Percentiles rank a stretch among this genome's conserved stretches.
phyloP scores from a whole-genome alignment of 2,113 vertebrate genomes.

The Carassius carassius region DNA sequence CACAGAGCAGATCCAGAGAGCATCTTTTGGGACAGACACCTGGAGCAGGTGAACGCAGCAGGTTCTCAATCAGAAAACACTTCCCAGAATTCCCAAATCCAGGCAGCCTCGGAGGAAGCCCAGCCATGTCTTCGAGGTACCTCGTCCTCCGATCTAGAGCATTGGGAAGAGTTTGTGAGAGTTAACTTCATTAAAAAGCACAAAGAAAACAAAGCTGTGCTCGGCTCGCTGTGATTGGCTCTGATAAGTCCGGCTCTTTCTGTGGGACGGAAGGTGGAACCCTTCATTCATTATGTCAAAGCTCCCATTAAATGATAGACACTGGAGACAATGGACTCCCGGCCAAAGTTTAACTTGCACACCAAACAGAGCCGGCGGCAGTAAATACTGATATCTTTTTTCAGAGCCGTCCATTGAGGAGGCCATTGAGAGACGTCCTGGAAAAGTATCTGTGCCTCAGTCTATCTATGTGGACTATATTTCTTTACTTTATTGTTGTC shows the following conservation, averaged over 20 bases:
- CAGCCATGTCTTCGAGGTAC: constrained; percentile 69
- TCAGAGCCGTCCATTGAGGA: constrained; percentile 69
- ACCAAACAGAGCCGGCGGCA: constrained; percentile 72
- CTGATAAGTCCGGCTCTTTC: constrained; percentile 77
- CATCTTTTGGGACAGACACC: constrained; percentile 54
- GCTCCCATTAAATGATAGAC: constrained; percentile 86
- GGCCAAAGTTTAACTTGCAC: constrained; percentile 76
- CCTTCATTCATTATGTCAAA: constrained; percentile 88
- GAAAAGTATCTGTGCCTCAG: constrained; percentile 7
- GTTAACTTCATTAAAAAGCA: constrained; percentile 79
- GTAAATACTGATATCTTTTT: constrained; percentile 76
- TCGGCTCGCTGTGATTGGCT: constrained; percentile 63
- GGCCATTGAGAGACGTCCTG: constrained; percentile 44
- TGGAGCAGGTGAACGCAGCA: constrained; percentile 73
- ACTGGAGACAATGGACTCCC: constrained; percentile 83
- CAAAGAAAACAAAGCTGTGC: constrained; percentile 67
- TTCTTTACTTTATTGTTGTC: constrained; percentile 28
- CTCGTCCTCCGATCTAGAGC: neutral
- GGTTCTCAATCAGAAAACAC: constrained; percentile 94
- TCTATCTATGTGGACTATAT: constrained; percentile 44
- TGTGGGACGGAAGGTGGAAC: constrained; percentile 90
- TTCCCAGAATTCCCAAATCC: constrained; percentile 87
- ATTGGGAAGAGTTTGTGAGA: constrained; percentile 56
- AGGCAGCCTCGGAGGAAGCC: constrained; percentile 64
- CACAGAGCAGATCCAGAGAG: neutral